Evolutionary conservation across 2,797 vertebrate genomes (phyloP).

Genomic region (Hippocampus kuda): DNA sequence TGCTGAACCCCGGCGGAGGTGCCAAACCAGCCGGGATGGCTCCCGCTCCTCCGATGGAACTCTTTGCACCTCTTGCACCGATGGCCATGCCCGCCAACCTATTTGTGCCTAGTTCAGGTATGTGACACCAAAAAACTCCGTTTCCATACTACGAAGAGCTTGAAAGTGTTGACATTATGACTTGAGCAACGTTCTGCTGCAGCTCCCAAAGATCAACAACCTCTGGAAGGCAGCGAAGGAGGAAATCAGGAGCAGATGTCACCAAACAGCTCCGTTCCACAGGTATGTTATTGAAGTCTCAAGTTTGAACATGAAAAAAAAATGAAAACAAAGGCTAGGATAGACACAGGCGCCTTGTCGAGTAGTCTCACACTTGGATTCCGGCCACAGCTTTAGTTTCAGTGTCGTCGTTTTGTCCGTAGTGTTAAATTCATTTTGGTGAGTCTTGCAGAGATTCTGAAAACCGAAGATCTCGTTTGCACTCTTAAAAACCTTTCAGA

Average conservation of each 20-base stretch:
- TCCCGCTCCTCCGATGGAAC: constrained; percentile 69
- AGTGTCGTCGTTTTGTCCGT: too few species aligned
- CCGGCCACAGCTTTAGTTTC: too few species aligned
- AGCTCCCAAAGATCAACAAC: constrained; percentile 74
- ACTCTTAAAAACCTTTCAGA: constrained; percentile 50
- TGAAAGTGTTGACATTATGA: neutral
- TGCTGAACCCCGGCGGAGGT: constrained; percentile 77
- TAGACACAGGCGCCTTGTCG: too few species aligned
- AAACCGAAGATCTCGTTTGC: neutral
- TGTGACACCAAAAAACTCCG: constrained; percentile 5
- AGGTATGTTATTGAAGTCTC: constrained; percentile 35
- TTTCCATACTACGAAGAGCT: neutral
- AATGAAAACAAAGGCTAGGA: neutral
- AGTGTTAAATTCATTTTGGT: too few species aligned
- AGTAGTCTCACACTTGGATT: too few species aligned
- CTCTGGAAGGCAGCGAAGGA: constrained; percentile 67
- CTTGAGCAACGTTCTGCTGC: neutral
- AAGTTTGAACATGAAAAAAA: too few species aligned
- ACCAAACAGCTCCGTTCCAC: constrained; percentile 47
- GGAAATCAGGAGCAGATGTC: constrained; percentile 55
- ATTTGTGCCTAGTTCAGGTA: constrained; percentile 70
- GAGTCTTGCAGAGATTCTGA: neutral
- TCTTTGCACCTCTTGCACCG: constrained; percentile 88
- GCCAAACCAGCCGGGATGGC: constrained; percentile 58
- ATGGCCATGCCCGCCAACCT: constrained; percentile 83